These are phyloP conservation scores for Lethenteron camtschaticum DNA, from an alignment of 2,113 vertebrate species.

Conservation along the genomic window DNA sequence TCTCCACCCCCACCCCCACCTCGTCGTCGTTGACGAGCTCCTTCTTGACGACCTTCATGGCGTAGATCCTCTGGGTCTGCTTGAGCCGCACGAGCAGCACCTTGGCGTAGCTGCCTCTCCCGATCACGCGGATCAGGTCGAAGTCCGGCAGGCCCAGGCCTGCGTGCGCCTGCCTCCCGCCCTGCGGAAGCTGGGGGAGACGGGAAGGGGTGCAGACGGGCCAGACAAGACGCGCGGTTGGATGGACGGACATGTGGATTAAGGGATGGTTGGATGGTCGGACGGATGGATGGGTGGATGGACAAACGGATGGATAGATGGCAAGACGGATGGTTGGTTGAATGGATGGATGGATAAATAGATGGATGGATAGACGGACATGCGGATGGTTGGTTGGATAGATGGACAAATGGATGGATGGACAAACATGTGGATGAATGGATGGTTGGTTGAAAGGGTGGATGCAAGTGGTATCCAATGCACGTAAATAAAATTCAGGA, in stretches of 20 bases:
- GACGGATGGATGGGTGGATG: too few relatives aligned
- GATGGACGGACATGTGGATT: neutral
- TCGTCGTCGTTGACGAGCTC: slow-evolving; percentile 96
- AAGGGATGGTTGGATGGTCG: too few relatives aligned
- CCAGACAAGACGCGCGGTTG: neutral
- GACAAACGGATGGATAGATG: too few relatives aligned
- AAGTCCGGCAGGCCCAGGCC: slow-evolving; percentile 83
- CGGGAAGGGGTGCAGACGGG: neutral
- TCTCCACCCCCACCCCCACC: slow-evolving; percentile 21
- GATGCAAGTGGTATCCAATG: too few relatives aligned
- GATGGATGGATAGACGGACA: too few relatives aligned
- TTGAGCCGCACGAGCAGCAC: slow-evolving; percentile 78
- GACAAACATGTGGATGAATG: too few relatives aligned
- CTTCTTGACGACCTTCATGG: slow-evolving; percentile 99
- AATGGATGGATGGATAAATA: too few relatives aligned
- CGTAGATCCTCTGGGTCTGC: slow-evolving; percentile 91
- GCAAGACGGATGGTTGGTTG: too few relatives aligned
- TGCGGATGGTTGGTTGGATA: too few relatives aligned
- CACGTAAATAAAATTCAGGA: too few relatives aligned
- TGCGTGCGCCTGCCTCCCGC: slow-evolving; percentile 67
- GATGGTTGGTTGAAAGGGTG: too few relatives aligned
- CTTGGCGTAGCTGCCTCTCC: slow-evolving; percentile 91
- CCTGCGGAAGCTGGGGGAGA: slow-evolving; percentile 26
- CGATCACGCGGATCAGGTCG: slow-evolving; percentile 79
- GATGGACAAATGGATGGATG: too few relatives aligned